Conservation (phyloP, 2,888 invertebrate genomes). For the Phyllotreta striolata region DNA sequence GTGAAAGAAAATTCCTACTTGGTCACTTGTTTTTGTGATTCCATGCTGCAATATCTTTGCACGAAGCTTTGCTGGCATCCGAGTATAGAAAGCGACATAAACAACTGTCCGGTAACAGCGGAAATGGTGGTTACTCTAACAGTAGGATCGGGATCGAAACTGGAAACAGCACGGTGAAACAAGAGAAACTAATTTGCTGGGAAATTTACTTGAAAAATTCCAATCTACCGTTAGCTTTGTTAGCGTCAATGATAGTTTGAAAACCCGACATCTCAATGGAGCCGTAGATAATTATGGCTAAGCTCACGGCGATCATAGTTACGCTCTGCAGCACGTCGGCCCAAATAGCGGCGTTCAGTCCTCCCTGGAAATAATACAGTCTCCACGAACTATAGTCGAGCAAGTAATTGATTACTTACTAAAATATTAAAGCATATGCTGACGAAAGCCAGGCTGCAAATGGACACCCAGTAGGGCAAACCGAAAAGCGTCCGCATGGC, state of each 20-base stretch:
- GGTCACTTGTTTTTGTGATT: slow-evolving; percentile 71
- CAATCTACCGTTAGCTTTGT: slow-evolving; percentile 75
- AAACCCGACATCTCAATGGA: slow-evolving; percentile 78
- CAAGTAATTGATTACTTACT: slow-evolving; percentile 66
- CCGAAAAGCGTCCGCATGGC: slow-evolving; percentile 85
- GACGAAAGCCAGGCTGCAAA: slow-evolving; percentile 76
- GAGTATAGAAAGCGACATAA: slow-evolving; percentile 86
- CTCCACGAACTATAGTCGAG: not conserved
- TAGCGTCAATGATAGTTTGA: slow-evolving; percentile 70
- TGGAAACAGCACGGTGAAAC: slow-evolving; percentile 58
- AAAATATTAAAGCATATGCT: slow-evolving; percentile 84
- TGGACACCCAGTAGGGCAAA: slow-evolving; percentile 85
- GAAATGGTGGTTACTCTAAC: slow-evolving; percentile 81
- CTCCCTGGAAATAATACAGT: slow-evolving; percentile 66
- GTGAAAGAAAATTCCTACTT: slow-evolving; percentile 63
- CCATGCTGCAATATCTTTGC: slow-evolving; percentile 85
- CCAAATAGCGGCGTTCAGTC: slow-evolving; percentile 79
- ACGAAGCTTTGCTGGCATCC: slow-evolving; percentile 91
- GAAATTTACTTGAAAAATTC: slow-evolving; percentile 78
- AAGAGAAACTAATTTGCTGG: not conserved
- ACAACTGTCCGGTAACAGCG: slow-evolving; percentile 81
- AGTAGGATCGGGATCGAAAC: slow-evolving; percentile 74
- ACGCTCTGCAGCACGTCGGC: slow-evolving; percentile 90
- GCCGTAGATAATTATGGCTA: slow-evolving; percentile 83
- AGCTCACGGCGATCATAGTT: slow-evolving; percentile 84